A percentile compares a stretch with the other conserved stretches of the same genome.
Conservation (phyloP, 2,888 invertebrate genomes). For the Lepetodrilus schrolli region DNA sequence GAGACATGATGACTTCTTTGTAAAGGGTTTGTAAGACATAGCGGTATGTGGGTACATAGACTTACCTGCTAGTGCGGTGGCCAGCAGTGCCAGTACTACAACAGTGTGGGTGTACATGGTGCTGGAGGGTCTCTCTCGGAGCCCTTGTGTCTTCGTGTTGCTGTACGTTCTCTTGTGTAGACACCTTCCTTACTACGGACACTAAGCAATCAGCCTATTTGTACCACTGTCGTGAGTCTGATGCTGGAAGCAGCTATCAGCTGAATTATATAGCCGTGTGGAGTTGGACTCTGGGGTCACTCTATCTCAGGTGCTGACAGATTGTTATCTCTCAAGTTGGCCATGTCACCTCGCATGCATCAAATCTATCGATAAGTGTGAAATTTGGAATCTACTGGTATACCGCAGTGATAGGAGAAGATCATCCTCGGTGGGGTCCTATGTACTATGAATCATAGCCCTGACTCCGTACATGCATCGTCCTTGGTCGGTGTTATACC, state of each 20-base stretch:
- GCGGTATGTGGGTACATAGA: not conserved
- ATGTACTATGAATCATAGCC: too few species aligned
- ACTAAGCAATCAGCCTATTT: not conserved
- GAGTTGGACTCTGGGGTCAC: not conserved
- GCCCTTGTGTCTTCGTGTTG: not conserved
- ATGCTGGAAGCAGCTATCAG: not conserved
- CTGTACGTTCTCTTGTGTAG: not conserved
- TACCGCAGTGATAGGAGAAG: too few species aligned
- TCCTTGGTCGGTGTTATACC: too few species aligned
- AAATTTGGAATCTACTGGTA: too few species aligned
- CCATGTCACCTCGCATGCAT: too few species aligned
- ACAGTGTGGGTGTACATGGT: not conserved
- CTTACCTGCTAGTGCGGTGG: conserved; percentile 42
- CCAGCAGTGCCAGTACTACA: conserved; percentile 42
- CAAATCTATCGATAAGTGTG: too few species aligned
- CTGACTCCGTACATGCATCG: too few species aligned
- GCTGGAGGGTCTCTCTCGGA: too few species aligned
- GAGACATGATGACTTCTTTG: too few species aligned
- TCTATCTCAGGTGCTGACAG: not conserved
- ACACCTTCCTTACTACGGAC: not conserved
- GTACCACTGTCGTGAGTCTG: not conserved
- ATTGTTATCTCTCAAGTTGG: not conserved
- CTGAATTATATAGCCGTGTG: not conserved
- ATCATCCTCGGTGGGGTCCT: too few species aligned
- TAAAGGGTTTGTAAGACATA: too few species aligned